Evolutionary conservation across 2,888 invertebrate genomes (phyloP).

Genomic region (Gnatocerus cornutus): DNA sequence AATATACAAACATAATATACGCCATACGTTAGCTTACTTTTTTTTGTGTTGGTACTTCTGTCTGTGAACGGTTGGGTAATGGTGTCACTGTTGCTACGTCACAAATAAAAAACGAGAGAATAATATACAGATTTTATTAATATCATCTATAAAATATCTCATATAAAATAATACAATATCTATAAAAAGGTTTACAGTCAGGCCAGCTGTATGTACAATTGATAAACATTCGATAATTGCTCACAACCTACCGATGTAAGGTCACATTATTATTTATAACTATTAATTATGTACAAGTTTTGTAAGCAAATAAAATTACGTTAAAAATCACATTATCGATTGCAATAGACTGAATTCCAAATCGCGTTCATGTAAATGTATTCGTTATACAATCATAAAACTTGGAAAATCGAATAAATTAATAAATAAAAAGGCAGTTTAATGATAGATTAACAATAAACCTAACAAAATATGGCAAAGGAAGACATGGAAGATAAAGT

Average conservation of each 20-base stretch:
- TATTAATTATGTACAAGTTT: constrained; percentile 44
- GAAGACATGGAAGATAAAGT: constrained; percentile 53
- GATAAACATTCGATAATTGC: constrained; percentile 56
- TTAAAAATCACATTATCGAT: constrained; percentile 57
- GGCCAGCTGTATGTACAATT: constrained; percentile 56
- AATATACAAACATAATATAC: too few relatives aligned
- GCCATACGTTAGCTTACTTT: too few relatives aligned
- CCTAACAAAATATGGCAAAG: constrained; percentile 49
- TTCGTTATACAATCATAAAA: constrained; percentile 32
- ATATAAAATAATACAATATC: constrained; percentile 66
- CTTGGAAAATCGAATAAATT: constrained; percentile 34
- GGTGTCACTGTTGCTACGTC: too few relatives aligned
- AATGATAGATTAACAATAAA: constrained; percentile 40
- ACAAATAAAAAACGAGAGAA: too few relatives aligned
- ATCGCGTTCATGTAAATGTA: constrained; percentile 27
- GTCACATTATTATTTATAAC: constrained; percentile 57
- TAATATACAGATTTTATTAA: constrained; percentile 58
- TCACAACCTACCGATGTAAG: constrained; percentile 61
- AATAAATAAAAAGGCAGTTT: constrained; percentile 54
- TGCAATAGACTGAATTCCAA: constrained; percentile 50
- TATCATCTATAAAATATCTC: constrained; percentile 64
- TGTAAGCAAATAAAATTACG: constrained; percentile 48
- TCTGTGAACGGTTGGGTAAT: too few relatives aligned
- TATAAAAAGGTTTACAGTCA: constrained; percentile 61
- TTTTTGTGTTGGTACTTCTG: too few relatives aligned